phyloP scores from a whole-genome alignment of 2,797 vertebrate species.

The Poecilia velifera region DNA sequence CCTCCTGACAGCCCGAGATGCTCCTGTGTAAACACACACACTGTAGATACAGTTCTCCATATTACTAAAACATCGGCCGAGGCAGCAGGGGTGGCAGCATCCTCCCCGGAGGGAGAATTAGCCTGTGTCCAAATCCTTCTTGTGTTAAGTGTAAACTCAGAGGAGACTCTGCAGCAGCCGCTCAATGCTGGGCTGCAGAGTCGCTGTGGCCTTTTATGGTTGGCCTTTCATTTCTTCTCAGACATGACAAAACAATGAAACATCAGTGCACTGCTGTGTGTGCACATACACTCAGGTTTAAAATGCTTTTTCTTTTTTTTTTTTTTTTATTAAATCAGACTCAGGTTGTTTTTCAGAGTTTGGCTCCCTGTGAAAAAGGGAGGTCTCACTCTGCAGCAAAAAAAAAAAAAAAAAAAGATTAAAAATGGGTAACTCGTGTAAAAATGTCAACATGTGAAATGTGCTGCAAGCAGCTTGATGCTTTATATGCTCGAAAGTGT shows the following conservation, averaged over 20 bases:
- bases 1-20: slow-evolving; percentile 53
- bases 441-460: background rate
- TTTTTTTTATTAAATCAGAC: background rate
- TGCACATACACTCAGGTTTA: slow-evolving; percentile 11
- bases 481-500: background rate
- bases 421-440: slow-evolving; percentile 5
- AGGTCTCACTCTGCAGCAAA: slow-evolving; percentile 22
- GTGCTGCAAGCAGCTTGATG: background rate
- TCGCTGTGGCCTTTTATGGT: slow-evolving; percentile 81
- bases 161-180: slow-evolving; percentile 42
- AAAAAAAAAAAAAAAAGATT: slow-evolving; percentile 20
- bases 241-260: slow-evolving; percentile 59
- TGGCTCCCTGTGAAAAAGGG: slow-evolving; percentile 29
- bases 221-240: slow-evolving; percentile 60
- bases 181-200: slow-evolving; percentile 56
- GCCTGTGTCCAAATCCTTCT: slow-evolving; percentile 69
- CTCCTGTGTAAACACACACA: slow-evolving; percentile 65
- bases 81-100: slow-evolving; percentile 55
- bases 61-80: slow-evolving; percentile 65
- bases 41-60: slow-evolving; percentile 58
- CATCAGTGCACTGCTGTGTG: slow-evolving; percentile 28
- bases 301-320: background rate
- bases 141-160: slow-evolving; percentile 72
- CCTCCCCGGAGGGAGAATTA: slow-evolving; percentile 45
- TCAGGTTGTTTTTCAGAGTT: slow-evolving; percentile 33